Evolutionary conservation across 2,797 vertebrate genomes (phyloP).

Genomic region (Ctenosaura bakeri): DNA sequence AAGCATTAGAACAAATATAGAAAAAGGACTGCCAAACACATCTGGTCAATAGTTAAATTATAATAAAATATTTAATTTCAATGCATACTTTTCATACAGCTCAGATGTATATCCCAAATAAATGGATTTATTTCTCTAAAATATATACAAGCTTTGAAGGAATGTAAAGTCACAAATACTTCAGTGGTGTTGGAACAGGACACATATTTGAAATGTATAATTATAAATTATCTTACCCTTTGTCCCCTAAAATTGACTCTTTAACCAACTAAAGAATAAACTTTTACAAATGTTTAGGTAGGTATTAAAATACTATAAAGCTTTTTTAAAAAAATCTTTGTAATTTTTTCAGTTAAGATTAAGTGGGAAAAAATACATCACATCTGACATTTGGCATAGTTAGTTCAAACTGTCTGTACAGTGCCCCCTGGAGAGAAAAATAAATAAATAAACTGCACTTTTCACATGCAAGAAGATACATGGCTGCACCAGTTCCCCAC

Average conservation of each 20-base stretch:
- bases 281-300: conserved; percentile 68
- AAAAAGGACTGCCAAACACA: conserved; percentile 32
- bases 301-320: conserved; percentile 79
- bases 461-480: conserved; percentile 76
- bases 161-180: conserved; percentile 74
- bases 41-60: conserved; percentile 39
- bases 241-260: conserved; percentile 33
- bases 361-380: conserved; percentile 74
- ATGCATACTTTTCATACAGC: conserved; percentile 72
- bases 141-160: conserved; percentile 68
- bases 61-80: conserved; percentile 78
- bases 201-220: conserved; percentile 73
- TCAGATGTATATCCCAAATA: conserved; percentile 62
- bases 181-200: conserved; percentile 68
- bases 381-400: conserved; percentile 78
- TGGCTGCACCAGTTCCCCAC: conserved; percentile 29
- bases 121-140: conserved; percentile 56
- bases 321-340: conserved; percentile 78
- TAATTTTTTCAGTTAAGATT: conserved; percentile 66
- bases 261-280: conserved; percentile 55
- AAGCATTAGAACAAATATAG: background rate
- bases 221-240: conserved; percentile 68
- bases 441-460: conserved; percentile 80
- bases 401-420: conserved; percentile 71
- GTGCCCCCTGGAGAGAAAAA: conserved; percentile 73